Base-by-base conservation (phyloP, 1,140 invertebrate species). In the Lasioglossum baleicum region DNA sequence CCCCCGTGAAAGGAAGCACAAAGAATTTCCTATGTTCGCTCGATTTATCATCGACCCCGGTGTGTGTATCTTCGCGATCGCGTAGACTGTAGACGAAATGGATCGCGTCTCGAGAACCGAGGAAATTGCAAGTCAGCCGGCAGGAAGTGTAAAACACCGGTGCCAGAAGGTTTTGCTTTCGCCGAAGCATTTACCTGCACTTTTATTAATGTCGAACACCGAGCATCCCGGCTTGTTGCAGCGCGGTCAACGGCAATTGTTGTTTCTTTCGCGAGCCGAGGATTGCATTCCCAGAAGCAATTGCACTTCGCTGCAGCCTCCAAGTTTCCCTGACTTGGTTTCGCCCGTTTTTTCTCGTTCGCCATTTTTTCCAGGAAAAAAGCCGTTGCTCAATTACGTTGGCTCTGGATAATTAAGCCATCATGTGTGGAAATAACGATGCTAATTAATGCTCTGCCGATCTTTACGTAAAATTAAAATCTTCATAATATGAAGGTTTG, bases 251-350 rank as follows among this genome's bases (percentile, higher is more conserved):
- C 66, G 20, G 68, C 71, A 75, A 86, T 87, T 80, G 82, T 80
- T 74, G 58, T 83, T 85, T 83, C 78, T 87, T 82, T 51, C 85
- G 66, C 79, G 80, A 73, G 80, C 84, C 61, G 70, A 61, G 73
- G 78, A 86, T 86, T 80, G 81, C 71, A 74, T 87, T 87, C 82
- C 71, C 51, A 44, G 80, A 87, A 86, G 72, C 31, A 81, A 88
- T 87, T 84, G 82, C 58, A 65, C 58, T 22, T 42, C 74, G 53
- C 61, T 15, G 44, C 17, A 70, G 64, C 66, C 64, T 35, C 56
- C n/a, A 53, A 66, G 35, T 84, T 79, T 75, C 8, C 83, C 75
- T n/a, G 26, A 69, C 44, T 72, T 72, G 31, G 74, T 83, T 82
- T 68, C 64, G 67, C 22, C 60, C 0, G 64, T 44, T 65, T 53